Evolutionary conservation across 2,797 vertebrate genomes (phyloP).

Genomic region (Sebastes cheni): DNA sequence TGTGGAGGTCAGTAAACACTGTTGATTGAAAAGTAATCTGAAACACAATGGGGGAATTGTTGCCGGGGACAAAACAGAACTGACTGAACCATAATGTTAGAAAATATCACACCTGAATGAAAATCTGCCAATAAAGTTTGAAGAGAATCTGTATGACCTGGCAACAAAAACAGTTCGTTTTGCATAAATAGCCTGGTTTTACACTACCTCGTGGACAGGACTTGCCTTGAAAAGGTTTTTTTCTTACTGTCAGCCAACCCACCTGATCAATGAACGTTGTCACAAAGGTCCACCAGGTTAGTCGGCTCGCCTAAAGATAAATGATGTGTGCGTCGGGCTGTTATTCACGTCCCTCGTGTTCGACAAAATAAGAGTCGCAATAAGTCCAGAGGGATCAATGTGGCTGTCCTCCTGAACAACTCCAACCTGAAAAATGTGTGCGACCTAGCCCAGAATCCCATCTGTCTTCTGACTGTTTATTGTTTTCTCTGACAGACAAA

Average conservation of each 20-base stretch:
- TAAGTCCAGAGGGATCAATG: constrained; percentile 27
- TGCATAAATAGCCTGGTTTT: neutral
- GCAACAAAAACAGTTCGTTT: neutral
- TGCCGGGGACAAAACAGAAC: neutral
- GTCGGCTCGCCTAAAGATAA: neutral
- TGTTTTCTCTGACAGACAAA: constrained; percentile 49
- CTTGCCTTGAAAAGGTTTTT: neutral
- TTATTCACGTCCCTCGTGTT: constrained; percentile 33
- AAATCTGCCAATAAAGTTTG: neutral
- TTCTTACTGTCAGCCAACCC: neutral
- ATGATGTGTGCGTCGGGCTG: neutral
- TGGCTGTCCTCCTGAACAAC: constrained; percentile 31
- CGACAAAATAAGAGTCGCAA: constrained; percentile 31
- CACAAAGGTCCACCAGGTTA: neutral
- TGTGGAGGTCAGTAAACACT: neutral
- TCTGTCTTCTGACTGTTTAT: constrained; percentile 55
- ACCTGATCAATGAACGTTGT: constrained; percentile 1
- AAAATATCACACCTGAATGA: neutral
- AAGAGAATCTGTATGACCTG: neutral
- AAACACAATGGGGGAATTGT: neutral
- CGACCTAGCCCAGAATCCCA: constrained; percentile 13
- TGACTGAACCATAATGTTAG: neutral
- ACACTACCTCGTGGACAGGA: neutral
- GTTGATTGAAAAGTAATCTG: neutral
- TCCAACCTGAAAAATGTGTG: constrained; percentile 52